Evolutionary conservation across 1,140 invertebrate species (phyloP).

Genomic region (Neoseiulus cucumeris): DNA sequence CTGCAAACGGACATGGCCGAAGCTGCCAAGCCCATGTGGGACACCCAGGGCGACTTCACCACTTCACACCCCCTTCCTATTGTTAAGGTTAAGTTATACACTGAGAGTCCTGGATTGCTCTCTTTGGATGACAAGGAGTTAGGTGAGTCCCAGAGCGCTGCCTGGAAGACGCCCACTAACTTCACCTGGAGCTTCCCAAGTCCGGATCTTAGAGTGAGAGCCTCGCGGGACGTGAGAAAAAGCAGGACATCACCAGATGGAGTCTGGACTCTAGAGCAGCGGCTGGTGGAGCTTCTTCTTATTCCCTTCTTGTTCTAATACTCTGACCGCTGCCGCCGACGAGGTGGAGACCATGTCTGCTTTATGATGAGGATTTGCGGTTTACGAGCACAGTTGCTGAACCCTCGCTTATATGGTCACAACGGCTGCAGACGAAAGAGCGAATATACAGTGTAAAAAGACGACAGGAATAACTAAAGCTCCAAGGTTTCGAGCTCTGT

Average conservation of each 20-base stretch:
- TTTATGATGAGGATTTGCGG: constrained; percentile 2
- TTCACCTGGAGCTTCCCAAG: not conserved
- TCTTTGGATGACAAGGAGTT: constrained; percentile 96
- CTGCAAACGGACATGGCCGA: constrained; percentile 97
- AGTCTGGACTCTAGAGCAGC: too few species aligned
- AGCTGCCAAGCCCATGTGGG: constrained; percentile 96
- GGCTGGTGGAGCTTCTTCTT: constrained; percentile 5
- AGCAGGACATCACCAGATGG: too few species aligned
- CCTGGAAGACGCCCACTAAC: too few species aligned
- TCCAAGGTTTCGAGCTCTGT: too few species aligned
- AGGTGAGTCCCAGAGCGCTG: constrained; percentile 48
- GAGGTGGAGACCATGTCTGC: not conserved
- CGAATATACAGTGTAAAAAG: too few species aligned
- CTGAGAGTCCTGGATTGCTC: constrained; percentile 88
- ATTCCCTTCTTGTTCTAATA: not conserved
- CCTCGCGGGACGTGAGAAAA: too few species aligned
- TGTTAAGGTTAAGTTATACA: constrained; percentile 88
- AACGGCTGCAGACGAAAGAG: not conserved
- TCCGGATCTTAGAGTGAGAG: not conserved
- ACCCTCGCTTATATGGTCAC: not conserved
- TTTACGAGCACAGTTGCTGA: not conserved
- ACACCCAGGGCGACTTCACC: constrained; percentile 93
- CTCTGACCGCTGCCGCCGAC: not conserved
- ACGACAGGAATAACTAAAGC: too few species aligned
- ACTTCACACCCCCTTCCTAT: constrained; percentile 87